A percentile compares a stretch with the other conserved stretches of the same genome.
phyloP scores from a whole-genome alignment of 1,140 invertebrate species.

The Scaptomyza graminum region DNA sequence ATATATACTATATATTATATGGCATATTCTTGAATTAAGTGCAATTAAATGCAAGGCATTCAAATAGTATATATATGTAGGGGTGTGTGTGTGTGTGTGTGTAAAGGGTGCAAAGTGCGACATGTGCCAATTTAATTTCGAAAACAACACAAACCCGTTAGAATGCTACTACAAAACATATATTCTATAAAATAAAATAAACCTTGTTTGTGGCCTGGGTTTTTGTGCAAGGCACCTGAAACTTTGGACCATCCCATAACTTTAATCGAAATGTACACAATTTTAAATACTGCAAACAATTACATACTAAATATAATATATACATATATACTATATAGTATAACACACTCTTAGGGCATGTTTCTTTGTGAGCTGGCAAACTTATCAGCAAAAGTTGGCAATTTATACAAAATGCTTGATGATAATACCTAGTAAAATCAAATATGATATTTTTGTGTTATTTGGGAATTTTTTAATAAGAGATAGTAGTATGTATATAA shows the following conservation, averaged over 20 bases:
- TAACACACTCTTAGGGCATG: background rate
- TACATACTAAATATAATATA: background rate
- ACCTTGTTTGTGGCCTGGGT: too few species aligned
- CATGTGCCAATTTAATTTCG: slow-evolving; percentile 30
- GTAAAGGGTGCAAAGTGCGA: slow-evolving; percentile 57
- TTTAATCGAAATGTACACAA: too few species aligned
- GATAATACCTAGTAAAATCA: background rate
- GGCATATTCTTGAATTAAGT: slow-evolving; percentile 56
- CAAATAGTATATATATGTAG: too few species aligned
- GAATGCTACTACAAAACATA: too few species aligned
- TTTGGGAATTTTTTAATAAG: background rate
- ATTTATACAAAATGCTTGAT: background rate
- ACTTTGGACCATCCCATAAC: background rate
- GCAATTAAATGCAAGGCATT: slow-evolving; percentile 60
- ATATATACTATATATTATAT: background rate
- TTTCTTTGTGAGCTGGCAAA: background rate
- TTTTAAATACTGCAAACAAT: too few species aligned
- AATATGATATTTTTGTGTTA: background rate
- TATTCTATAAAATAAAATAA: too few species aligned
- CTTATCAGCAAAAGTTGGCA: background rate
- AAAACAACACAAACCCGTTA: background rate
- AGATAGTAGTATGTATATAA: background rate
- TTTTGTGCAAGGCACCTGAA: background rate
- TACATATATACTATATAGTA: background rate
- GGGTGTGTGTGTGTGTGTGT: background rate